phyloP scores from a whole-genome alignment of 2,113 vertebrate species.

The Dryoscopus gambensis region DNA sequence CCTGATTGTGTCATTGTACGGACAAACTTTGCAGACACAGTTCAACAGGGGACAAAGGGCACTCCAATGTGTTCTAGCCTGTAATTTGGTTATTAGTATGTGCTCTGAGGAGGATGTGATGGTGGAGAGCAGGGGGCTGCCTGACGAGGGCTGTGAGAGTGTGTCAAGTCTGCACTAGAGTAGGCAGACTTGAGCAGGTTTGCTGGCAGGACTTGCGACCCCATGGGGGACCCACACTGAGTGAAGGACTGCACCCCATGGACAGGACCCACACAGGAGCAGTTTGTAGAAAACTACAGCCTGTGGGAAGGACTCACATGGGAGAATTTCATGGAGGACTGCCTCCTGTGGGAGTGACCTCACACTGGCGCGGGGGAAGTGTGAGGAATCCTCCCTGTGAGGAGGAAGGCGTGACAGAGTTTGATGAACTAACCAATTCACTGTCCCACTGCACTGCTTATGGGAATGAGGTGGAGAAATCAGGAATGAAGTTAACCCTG shows the following conservation, averaged over 20 bases:
- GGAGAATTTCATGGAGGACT: neutral
- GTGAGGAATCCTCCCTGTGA: neutral
- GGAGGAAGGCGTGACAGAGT: neutral
- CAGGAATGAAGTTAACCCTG: neutral
- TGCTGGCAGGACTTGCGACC: neutral
- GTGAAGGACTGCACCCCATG: neutral
- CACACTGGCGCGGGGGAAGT: neutral
- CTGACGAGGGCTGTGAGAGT: accelerated
- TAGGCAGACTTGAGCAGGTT: neutral
- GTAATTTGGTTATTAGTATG: neutral
- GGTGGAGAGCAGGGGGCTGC: neutral
- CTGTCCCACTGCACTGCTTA: neutral
- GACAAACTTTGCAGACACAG: neutral
- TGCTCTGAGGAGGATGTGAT: neutral
- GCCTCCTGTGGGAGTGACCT: neutral
- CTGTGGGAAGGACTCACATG: neutral
- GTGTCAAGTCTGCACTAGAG: neutral
- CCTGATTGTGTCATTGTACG: neutral
- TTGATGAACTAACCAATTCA: neutral
- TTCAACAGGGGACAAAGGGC: neutral
- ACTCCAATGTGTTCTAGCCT: neutral
- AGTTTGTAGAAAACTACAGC: neutral
- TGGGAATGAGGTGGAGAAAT: neutral
- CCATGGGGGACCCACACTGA: no score
- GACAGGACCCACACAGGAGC: neutral